Evolutionary conservation across 2,797 vertebrate species (phyloP), one percentile per base, ranked within the genome.

Genomic region (Gymnoscopelus braueri): DNA sequence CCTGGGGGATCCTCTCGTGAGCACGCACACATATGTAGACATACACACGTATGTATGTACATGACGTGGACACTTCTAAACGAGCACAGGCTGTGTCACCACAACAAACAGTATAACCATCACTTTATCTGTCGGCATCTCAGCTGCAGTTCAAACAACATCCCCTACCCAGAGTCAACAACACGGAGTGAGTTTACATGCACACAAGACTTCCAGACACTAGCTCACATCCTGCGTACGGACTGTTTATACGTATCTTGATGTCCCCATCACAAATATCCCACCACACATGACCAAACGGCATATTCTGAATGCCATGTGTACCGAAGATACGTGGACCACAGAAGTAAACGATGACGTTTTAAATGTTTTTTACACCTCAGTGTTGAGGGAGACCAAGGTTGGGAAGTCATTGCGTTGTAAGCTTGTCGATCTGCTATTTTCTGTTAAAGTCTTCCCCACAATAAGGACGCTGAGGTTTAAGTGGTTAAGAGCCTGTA

Each of bases 61-160:
- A 54, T 19, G n/a, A 62, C 50, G 54, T 11, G 44, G 12, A 44
- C 29, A 19, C 23, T 32, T 24, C 44, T 19, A 32, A 3, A 35
- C 50, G 29, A 51, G 55, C 47, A 61, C 69, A 73, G 64, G 54
- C 14, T 10, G 60, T 60, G 60, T 60, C 68, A 47, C 51, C 10
- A 47, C 52, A 11, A 50, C 64, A 72, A 78, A 80, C 80, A 75
- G 39, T 6, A 47, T 26, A 83, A 71, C 84, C 78, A 65, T 73
- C 79, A 78, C 71, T 86, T 88, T 68, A 83, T 84, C 80, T 32
- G n/a, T 91, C 87, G 83, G 80, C 78, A 53, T 71, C 79, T 81
- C 66, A 74, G 74, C 76, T 71, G 65, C 65, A 23, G 50, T 15
- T 19, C 59, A 60, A 55, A 72, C 55, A 85, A 80, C 82, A 84